phyloP scores from a whole-genome alignment of 30 jellyfish, hydroid and myxozoan genomes.

The Turritopsis rubra region DNA sequence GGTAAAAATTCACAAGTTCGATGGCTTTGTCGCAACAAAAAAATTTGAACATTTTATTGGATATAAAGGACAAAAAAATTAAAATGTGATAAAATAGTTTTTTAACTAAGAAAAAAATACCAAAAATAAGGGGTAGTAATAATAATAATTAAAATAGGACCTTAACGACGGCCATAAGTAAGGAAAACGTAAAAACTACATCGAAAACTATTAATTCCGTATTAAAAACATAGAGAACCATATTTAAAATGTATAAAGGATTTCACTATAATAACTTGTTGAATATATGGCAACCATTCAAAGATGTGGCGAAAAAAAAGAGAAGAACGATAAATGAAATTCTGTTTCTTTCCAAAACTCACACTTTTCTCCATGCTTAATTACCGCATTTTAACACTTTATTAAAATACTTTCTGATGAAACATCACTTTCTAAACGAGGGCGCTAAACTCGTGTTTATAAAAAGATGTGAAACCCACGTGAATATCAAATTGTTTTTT shows the following conservation, averaged over 20 bases:
- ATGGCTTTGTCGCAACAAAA: slow-evolving; percentile 8
- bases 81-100: slow-evolving; percentile 31
- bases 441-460: not conserved
- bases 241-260: slow-evolving; percentile 28
- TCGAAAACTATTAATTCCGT: slow-evolving; percentile 33
- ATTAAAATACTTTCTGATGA: not conserved
- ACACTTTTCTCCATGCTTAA: not conserved
- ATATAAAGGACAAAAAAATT: slow-evolving; percentile 18
- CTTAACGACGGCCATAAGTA: not conserved
- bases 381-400: not conserved
- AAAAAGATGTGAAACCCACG: not conserved
- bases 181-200: slow-evolving; percentile 34
- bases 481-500: not conserved
- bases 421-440: not conserved
- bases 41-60: slow-evolving; percentile 28
- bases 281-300: not conserved
- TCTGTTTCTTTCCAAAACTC: not conserved
- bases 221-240: slow-evolving; percentile 35
- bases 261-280: slow-evolving; percentile 4
- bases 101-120: slow-evolving; percentile 38
- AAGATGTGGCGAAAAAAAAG: not conserved
- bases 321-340: not conserved
- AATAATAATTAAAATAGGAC: not conserved
- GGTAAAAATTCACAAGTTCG: not conserved
- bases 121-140: slow-evolving; percentile 27